Evolutionary conservation across 2,888 invertebrate species (phyloP).

Genomic region (Atherix ibis): DNA sequence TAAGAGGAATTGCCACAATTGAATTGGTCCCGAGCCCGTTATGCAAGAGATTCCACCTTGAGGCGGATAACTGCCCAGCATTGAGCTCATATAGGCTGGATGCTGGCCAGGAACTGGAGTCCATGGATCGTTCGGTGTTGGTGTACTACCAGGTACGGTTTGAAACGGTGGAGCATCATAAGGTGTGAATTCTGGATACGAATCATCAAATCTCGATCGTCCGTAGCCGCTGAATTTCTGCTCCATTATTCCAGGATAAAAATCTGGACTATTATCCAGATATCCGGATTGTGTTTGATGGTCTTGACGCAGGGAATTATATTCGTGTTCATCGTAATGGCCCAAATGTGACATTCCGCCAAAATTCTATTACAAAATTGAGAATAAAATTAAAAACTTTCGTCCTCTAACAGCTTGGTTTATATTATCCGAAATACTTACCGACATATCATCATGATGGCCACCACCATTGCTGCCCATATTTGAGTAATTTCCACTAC

Average conservation of each 20-base stretch:
- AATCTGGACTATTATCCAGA: slow-evolving; percentile 15
- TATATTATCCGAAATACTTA: no score
- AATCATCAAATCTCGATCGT: slow-evolving; percentile 30
- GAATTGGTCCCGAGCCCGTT: slow-evolving; percentile 88
- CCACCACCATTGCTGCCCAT: slow-evolving; percentile 9
- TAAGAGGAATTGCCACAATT: slow-evolving; percentile 93
- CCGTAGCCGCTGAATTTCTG: slow-evolving; percentile 20
- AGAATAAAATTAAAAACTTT: background rate
- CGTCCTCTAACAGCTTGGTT: no score
- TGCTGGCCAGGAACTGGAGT: slow-evolving; percentile 37
- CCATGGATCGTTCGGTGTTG: slow-evolving; percentile 35
- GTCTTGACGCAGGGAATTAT: slow-evolving; percentile 16
- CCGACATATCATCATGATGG: slow-evolving; percentile 12
- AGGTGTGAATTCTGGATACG: slow-evolving; percentile 33
- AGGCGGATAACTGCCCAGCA: slow-evolving; percentile 27
- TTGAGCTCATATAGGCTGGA: slow-evolving; percentile 40
- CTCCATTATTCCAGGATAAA: slow-evolving; percentile 17
- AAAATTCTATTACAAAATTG: slow-evolving; percentile 11
- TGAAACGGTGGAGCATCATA: slow-evolving; percentile 57
- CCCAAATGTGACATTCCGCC: slow-evolving; percentile 15
- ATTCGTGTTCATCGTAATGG: slow-evolving; percentile 18
- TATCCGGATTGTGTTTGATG: slow-evolving; percentile 17
- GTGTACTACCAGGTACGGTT: slow-evolving; percentile 50
- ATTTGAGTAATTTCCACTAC: slow-evolving; percentile 12
- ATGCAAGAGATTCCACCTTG: slow-evolving; percentile 39